Evolutionary conservation across 2,797 vertebrate genomes (phyloP), one percentile per base, ranked within the genome.

Genomic region (Syngnathus acus): DNA sequence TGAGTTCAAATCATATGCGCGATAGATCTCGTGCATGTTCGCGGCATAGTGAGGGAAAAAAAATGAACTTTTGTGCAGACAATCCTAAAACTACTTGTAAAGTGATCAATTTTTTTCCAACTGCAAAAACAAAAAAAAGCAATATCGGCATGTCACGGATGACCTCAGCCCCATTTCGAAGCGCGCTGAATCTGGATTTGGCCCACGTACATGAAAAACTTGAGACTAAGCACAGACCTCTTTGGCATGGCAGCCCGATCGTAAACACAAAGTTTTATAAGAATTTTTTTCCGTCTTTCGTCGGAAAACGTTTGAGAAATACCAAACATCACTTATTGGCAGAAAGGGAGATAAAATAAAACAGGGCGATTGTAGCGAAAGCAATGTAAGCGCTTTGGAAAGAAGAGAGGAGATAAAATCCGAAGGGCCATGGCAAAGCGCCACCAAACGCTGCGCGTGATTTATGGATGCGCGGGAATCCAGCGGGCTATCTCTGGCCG

Each of bases 401-500:
- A 64, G 45, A 17, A 63, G 7, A 2, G 43, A 17, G 42, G 26
- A 11, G 37, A 13, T 38, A 26, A 14, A 66, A 48, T 59, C 62
- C 40, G 19, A 67, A 71, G 69, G 70, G 13, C 13, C 16, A 66
- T 10, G 19, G 8, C 53, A 59, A 64, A 51, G 16, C 60, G 59
- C 32, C 43, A 70, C 64, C 50, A 42, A 63, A 65, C 65, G 21
- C 67, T 61, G 62, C 55, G 72, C 69, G 66, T 82, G 75, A 79
- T 81, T 79, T 76, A 80, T 82, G 68, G 70, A 75, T 70, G 76
- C 65, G 73, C 48, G 66, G 61, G 80, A 75, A 73, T 69, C 65
- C 58, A 60, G 62, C 57, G 66, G 39, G 13, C 67, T 74, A 78
- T 82, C 84, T 76, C 74, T 74, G 78, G 66, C 74, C 73, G 80